Conservation (phyloP, 2,797 vertebrate species). For the Gila robusta region DNA sequence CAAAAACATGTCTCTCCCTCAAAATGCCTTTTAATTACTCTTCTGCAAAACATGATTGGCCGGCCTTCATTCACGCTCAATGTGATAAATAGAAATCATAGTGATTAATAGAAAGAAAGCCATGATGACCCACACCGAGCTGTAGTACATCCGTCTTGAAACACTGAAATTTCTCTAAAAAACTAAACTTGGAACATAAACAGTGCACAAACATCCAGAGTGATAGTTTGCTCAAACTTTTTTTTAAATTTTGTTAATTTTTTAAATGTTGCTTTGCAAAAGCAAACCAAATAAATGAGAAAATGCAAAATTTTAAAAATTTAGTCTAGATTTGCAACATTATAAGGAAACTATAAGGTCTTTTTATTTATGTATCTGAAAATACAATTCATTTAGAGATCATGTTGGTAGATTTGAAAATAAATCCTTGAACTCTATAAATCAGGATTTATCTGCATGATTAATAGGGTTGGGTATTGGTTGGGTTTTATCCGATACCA, state of each 20-base stretch:
- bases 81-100: neutral
- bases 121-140: neutral
- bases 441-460: neutral
- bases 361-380: neutral
- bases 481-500: too few species aligned
- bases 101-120: neutral
- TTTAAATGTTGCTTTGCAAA: neutral
- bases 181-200: neutral
- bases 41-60: neutral
- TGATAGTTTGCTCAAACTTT: neutral
- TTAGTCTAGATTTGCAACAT: too few species aligned
- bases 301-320: neutral
- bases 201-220: neutral
- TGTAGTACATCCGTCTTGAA: neutral
- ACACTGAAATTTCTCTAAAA: neutral
- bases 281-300: neutral
- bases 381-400: neutral
- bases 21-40: too few species aligned
- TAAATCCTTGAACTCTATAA: neutral
- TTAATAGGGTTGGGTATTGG: too few species aligned
- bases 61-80: neutral
- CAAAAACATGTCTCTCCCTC: neutral
- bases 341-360: neutral
- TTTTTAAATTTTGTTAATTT: neutral
- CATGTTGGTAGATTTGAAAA: neutral